A percentile compares a stretch with the other conserved stretches of the same genome.
These are phyloP conservation scores for Petrocephalus microphthalmus DNA, from an alignment of 2,113 vertebrate species.

Conservation along the genomic window DNA sequence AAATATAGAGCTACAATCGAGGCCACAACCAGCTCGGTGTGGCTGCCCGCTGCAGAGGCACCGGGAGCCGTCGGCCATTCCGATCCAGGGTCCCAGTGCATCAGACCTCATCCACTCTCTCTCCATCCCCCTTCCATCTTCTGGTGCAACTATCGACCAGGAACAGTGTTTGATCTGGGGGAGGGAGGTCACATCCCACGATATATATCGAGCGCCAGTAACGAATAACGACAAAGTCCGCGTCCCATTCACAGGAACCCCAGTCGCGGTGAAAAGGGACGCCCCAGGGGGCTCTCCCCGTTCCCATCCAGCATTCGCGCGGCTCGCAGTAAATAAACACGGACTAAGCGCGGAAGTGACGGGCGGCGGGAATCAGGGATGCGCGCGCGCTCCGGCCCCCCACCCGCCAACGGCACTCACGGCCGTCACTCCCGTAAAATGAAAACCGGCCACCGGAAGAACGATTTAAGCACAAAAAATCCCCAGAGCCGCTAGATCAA, in stretches of 20 bases:
- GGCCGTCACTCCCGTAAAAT: background rate
- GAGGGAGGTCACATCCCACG: background rate
- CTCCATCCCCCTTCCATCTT: background rate
- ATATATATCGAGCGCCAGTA: background rate
- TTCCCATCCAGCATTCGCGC: background rate
- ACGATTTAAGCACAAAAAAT: background rate
- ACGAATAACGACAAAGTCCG: background rate
- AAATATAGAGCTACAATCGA: slow-evolving; percentile 22
- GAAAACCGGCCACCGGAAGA: background rate
- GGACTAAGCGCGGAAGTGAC: too few species aligned
- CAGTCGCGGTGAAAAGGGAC: background rate
- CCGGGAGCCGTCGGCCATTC: background rate
- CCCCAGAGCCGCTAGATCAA: background rate
- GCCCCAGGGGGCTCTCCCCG: background rate
- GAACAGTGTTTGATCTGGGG: background rate
- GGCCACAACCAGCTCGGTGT: slow-evolving; percentile 1
- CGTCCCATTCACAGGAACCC: background rate
- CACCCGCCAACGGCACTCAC: background rate
- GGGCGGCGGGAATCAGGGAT: background rate
- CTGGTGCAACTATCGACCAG: background rate
- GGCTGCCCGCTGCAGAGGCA: background rate
- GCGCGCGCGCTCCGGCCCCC: background rate
- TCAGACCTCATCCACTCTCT: background rate
- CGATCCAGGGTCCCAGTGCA: background rate
- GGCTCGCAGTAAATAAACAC: background rate